Conservation (phyloP, 2,888 invertebrate genomes). For the Macaria liturata region DNA sequence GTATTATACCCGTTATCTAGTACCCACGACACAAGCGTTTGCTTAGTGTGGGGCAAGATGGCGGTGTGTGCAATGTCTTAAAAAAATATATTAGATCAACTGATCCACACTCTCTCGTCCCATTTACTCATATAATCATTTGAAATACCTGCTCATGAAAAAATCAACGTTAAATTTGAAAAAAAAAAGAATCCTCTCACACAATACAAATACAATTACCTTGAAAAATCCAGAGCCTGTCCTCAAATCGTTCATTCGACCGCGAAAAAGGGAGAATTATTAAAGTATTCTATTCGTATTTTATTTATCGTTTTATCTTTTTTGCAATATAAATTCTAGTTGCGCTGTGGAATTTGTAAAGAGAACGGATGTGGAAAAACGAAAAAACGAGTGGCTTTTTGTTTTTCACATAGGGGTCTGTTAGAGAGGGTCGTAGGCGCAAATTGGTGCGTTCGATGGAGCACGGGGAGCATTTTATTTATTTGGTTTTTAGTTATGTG, state of each 20-base stretch:
- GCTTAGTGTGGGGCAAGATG: no score
- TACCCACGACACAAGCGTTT: no score
- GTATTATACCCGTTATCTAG: no score
- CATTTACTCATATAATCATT: no score
- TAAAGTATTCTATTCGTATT: conserved; percentile 62
- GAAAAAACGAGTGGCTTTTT: conserved; percentile 49
- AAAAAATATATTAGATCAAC: no score
- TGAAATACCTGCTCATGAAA: neutral
- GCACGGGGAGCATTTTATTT: neutral
- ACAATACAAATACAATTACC: conserved; percentile 37
- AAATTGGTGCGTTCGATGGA: conserved; percentile 14
- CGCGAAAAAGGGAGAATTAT: conserved; percentile 55
- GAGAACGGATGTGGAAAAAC: conserved; percentile 51
- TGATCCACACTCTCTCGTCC: no score
- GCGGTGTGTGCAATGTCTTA: no score
- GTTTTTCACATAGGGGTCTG: conserved; percentile 13
- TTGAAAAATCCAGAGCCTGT: conserved; percentile 33
- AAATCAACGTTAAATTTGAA: conserved; percentile 6
- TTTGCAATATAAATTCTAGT: conserved; percentile 59
- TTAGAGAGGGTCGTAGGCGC: conserved; percentile 9
- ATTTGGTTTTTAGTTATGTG: no score
- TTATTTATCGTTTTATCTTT: conserved; percentile 51
- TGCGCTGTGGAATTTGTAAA: conserved; percentile 53
- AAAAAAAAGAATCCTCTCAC: conserved; percentile 6
- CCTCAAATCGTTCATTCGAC: conserved; percentile 49